Conservation (phyloP, 1,140 invertebrate genomes). For the Hormaphis cornu region DNA sequence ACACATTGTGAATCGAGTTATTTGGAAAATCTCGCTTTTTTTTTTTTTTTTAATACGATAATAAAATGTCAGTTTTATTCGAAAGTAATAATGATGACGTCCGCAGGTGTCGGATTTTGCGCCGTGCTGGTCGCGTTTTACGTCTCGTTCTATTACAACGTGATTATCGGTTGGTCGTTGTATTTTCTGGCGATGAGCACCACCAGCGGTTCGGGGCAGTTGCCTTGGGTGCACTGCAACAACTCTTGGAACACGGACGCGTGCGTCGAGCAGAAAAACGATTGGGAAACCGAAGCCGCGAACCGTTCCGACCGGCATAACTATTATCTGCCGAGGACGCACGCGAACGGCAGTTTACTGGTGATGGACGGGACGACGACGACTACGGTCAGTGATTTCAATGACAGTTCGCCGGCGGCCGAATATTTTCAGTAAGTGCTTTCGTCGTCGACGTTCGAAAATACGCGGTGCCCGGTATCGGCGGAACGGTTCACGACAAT, state of each 20-base stretch:
- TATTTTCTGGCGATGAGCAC: slow-evolving; percentile 71
- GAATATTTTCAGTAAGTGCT: slow-evolving; percentile 56
- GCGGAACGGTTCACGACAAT: too few species aligned
- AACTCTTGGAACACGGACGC: slow-evolving; percentile 78
- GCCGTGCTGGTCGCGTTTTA: slow-evolving; percentile 78
- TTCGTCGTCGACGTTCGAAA: too few species aligned
- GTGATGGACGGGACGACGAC: not conserved
- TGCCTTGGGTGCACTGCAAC: slow-evolving; percentile 80
- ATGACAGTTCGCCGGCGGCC: slow-evolving; percentile 51
- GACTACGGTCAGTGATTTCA: not conserved
- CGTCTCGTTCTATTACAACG: slow-evolving; percentile 86
- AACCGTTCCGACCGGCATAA: not conserved
- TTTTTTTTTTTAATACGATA: not conserved
- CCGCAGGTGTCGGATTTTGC: slow-evolving; percentile 73
- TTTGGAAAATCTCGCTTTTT: too few species aligned
- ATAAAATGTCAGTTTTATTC: not conserved
- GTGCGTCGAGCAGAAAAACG: slow-evolving; percentile 51
- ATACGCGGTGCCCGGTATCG: too few species aligned
- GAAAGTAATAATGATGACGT: not conserved
- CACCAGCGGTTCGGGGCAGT: slow-evolving; percentile 46
- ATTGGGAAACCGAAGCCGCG: not conserved
- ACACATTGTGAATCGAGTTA: too few species aligned
- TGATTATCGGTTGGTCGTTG: slow-evolving; percentile 83
- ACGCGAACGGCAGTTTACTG: not conserved
- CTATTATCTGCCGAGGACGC: not conserved